Evolutionary conservation across 2,888 invertebrate genomes (phyloP).

Genomic region (Campoplex nolae): DNA sequence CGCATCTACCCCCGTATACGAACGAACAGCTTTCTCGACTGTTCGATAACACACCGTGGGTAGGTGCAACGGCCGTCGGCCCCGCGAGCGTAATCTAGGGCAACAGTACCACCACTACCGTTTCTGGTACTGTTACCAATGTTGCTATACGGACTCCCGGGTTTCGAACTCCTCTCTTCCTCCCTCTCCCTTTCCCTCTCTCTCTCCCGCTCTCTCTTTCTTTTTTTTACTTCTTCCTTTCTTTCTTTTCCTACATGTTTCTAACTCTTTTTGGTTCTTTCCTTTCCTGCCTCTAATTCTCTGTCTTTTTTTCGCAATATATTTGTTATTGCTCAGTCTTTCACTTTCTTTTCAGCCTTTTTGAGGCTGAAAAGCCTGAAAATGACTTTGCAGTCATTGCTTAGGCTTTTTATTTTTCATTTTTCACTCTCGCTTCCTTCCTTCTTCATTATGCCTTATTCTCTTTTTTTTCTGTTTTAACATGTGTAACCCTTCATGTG

Average conservation of each 20-base stretch:
- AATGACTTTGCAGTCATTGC: no score
- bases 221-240: no score
- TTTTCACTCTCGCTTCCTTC: no score
- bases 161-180: slow-evolving; percentile 15
- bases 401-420: no score
- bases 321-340: not conserved
- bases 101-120: slow-evolving; percentile 73
- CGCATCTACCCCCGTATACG: slow-evolving; percentile 74
- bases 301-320: not conserved
- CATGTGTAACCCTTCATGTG: no score
- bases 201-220: not conserved
- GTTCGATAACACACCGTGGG: slow-evolving; percentile 78
- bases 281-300: not conserved
- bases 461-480: no score
- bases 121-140: slow-evolving; percentile 56
- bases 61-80: slow-evolving; percentile 81
- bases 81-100: slow-evolving; percentile 80
- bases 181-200: not conserved
- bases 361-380: no score
- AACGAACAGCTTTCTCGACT: slow-evolving; percentile 74
- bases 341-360: no score
- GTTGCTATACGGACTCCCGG: slow-evolving; percentile 63
- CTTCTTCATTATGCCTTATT: no score
- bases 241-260: not conserved
- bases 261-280: not conserved